phyloP scores from a whole-genome alignment of 2,888 invertebrate species.

The Nemotelus nigrinus region DNA sequence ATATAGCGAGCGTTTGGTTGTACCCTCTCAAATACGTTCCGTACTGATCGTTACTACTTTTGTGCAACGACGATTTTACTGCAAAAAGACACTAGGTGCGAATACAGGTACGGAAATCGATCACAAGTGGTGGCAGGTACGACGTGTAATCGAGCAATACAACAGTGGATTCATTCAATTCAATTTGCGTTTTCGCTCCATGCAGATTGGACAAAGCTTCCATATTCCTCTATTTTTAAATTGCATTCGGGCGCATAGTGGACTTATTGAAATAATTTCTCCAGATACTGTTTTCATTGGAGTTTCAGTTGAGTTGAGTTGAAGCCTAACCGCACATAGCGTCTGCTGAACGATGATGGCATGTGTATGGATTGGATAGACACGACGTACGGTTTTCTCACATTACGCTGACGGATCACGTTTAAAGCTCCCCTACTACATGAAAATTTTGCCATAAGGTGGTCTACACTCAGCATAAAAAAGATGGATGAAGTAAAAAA shows the following conservation, averaged over 20 bases:
- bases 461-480: background rate
- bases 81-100: background rate
- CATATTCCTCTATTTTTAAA: background rate
- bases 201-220: background rate
- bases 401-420: background rate
- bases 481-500: background rate
- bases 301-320: constrained; percentile 16
- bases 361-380: too few species aligned
- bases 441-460: background rate
- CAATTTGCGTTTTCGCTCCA: background rate
- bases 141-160: too few species aligned
- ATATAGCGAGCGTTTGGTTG: too few species aligned
- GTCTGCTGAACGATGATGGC: constrained; percentile 9
- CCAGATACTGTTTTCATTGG: constrained; percentile 2
- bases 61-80: background rate
- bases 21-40: too few species aligned
- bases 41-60: background rate
- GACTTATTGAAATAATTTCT: background rate
- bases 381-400: too few species aligned
- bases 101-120: constrained; percentile 4
- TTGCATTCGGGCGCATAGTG: background rate
- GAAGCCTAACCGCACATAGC: constrained; percentile 21
- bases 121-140: background rate
- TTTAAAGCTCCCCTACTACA: background rate
- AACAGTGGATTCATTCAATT: too few species aligned